These are phyloP conservation scores for Enteromius radiatus DNA, from an alignment of 2,797 vertebrate species.

Conservation along the genomic window DNA sequence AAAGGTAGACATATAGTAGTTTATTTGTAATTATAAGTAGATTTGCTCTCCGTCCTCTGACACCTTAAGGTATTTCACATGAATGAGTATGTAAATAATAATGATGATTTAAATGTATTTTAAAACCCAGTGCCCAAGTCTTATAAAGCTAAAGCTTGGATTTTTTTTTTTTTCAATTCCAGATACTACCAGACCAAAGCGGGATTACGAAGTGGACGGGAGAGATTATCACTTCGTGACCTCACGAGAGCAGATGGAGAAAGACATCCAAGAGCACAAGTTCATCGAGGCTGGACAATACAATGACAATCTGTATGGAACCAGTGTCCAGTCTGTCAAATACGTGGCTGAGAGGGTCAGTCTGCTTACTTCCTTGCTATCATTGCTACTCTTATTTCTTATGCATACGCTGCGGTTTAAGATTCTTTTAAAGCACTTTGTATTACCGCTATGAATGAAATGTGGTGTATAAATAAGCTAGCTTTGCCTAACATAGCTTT, in stretches of 20 bases:
- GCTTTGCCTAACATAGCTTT: neutral
- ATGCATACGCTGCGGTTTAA: neutral
- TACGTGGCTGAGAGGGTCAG: slow-evolving; percentile 96
- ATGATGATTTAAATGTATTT: neutral
- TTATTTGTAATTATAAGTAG: neutral
- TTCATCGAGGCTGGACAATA: slow-evolving; percentile 99
- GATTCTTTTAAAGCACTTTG: neutral
- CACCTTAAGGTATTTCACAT: neutral
- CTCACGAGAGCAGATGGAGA: slow-evolving; percentile 98
- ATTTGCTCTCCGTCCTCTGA: neutral
- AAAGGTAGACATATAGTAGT: neutral
- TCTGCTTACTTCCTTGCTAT: neutral
- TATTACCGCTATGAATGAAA: neutral
- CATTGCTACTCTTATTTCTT: neutral
- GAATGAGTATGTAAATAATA: neutral
- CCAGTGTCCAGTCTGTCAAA: slow-evolving; percentile 96
- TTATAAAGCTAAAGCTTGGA: slow-evolving; percentile 1
- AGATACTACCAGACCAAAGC: slow-evolving; percentile 94
- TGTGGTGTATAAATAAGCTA: neutral
- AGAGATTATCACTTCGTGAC: slow-evolving; percentile 96
- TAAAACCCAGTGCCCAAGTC: neutral
- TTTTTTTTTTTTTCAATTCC: slow-evolving; percentile 19
- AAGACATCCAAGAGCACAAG: slow-evolving; percentile 99
- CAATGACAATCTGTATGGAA: slow-evolving; percentile 97
- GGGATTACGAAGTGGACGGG: slow-evolving; percentile 96